Evolutionary conservation across 2,888 invertebrate species (phyloP), one percentile per base, ranked within the genome.

Genomic region (Leptinotarsa juncta): DNA sequence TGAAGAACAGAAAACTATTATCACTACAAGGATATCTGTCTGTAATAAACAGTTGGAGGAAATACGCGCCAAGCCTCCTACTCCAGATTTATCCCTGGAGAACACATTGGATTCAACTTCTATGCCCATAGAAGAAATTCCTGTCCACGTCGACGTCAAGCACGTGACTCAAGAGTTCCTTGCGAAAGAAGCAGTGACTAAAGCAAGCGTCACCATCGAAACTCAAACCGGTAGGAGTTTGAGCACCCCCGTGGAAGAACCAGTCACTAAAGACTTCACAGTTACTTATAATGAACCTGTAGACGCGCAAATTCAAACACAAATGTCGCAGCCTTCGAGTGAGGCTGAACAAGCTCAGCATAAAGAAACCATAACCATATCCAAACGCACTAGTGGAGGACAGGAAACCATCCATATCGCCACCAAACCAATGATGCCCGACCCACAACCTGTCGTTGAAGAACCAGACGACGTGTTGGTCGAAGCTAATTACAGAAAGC

Each of bases 371-470:
- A 93, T 94, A 80, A 90, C 91, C 84, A 92, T 94, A 0, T 90
- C 90, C 12, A 93, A 94, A 85, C 79, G 77, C 4, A 92, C 89
- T 16, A 90, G 90, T 71, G 92, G 90, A 76, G 92, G 92, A 3
- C 91, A 92, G 81, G 93, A 94, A 87, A 93, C 92, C 0, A 93
- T 94, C 79, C 92, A 93, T 88, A 93, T 94, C 76, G 92, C 92
- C 16, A 93, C 93, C 72, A 90, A 90, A 79, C 91, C 92, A 4
- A 83, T 88, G 48, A 88, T 90, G 81, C 80, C 82, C 57, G 88
- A 90, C 81, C 88, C 90, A 71, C 89, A 86, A 71, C 85, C 89
- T 16, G 88, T 91, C 32, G 91, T 92, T 57, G 83, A 85, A 72
- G 88, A 90, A 2, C 92, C 94, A 84, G 94, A 94, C 81, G 84